phyloP scores from a whole-genome alignment of 2,888 invertebrate genomes.

The Iselma pallidipennis region DNA sequence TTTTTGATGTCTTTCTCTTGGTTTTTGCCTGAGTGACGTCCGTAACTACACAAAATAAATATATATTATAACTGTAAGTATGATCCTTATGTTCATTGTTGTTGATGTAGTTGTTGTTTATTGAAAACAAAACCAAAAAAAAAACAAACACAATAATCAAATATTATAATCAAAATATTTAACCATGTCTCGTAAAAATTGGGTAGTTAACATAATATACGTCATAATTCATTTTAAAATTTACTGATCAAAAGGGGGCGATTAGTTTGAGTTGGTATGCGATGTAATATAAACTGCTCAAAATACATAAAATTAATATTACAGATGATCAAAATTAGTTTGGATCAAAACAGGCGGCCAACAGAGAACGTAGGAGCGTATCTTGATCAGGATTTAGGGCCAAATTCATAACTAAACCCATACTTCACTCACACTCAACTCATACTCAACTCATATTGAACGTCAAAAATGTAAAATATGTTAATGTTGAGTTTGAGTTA shows the following conservation, averaged over 20 bases:
- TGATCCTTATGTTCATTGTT: conserved; percentile 44
- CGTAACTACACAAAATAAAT: conserved; percentile 54
- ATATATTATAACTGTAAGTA: conserved; percentile 54
- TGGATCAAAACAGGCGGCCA: too few relatives aligned
- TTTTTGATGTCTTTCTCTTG: conserved; percentile 58
- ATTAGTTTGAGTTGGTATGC: not conserved
- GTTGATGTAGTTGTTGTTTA: conserved; percentile 30
- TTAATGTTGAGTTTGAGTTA: too few relatives aligned
- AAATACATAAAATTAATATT: too few relatives aligned
- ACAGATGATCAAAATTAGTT: too few relatives aligned
- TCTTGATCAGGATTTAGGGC: too few relatives aligned
- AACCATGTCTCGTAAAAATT: not conserved
- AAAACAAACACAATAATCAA: not conserved
- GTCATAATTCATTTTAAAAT: not conserved
- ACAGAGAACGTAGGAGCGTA: too few relatives aligned
- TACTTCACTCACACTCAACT: too few relatives aligned
- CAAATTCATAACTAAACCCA: too few relatives aligned
- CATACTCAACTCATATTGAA: too few relatives aligned
- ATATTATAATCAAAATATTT: not conserved
- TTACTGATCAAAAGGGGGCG: not conserved
- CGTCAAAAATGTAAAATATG: too few relatives aligned
- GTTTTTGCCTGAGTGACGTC: conserved; percentile 59
- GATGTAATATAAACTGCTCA: too few relatives aligned
- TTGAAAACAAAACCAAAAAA: not conserved
- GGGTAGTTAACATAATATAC: not conserved